phyloP scores from a whole-genome alignment of 2,888 invertebrate genomes.

The Sarcophaga variegata region DNA sequence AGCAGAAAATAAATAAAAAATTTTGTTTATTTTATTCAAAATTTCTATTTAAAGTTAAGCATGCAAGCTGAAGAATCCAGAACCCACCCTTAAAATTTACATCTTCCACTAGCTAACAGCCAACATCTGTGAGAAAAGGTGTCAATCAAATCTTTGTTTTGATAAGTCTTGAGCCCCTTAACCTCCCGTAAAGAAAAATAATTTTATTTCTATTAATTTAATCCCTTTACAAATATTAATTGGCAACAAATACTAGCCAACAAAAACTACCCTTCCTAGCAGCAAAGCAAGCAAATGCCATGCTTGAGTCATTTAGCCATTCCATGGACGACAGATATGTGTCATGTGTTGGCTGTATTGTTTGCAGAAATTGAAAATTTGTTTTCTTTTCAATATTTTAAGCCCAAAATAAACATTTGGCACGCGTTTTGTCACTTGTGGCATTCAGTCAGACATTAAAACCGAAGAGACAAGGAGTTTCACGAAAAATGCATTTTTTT shows the following conservation, averaged over 20 bases:
- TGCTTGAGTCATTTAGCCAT: not conserved
- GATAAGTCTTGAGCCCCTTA: too few species aligned
- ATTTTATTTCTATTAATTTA: slow-evolving; percentile 61
- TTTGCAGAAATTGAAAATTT: slow-evolving; percentile 67
- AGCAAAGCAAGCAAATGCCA: not conserved
- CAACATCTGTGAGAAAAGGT: slow-evolving; percentile 7
- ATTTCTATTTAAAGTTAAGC: not conserved
- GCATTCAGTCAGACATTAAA: slow-evolving; percentile 18
- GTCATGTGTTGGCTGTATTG: slow-evolving; percentile 39
- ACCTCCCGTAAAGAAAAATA: slow-evolving; percentile 10
- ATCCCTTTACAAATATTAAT: slow-evolving; percentile 63
- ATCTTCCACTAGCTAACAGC: not conserved
- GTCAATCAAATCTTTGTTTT: slow-evolving; percentile 56
- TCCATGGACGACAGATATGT: not conserved
- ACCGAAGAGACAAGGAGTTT: not conserved
- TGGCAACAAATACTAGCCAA: slow-evolving; percentile 41
- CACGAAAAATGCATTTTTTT: slow-evolving; percentile 14
- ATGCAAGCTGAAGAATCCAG: not conserved
- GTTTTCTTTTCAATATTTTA: slow-evolving; percentile 47
- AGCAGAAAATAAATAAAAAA: not conserved
- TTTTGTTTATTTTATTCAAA: not conserved
- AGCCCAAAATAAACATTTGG: slow-evolving; percentile 65
- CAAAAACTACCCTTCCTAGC: not conserved
- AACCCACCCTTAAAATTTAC: slow-evolving; percentile 40
- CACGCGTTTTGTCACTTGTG: slow-evolving; percentile 67